Percentiles rank a stretch among this genome's conserved stretches.
Evolutionary conservation across 1,140 invertebrate genomes (phyloP).

Genomic region (Myzus persicae): DNA sequence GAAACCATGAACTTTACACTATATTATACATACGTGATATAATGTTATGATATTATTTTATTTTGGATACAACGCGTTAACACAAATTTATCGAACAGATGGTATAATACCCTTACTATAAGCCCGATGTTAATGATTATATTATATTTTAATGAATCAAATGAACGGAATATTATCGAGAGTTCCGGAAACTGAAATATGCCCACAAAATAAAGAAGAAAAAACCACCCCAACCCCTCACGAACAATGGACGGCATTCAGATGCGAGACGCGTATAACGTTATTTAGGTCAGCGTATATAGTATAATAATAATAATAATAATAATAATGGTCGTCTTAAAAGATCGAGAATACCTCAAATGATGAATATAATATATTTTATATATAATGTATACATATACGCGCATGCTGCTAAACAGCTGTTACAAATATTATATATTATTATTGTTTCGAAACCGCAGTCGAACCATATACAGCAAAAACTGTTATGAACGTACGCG

Average conservation of each 20-base stretch:
- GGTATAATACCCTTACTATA: background rate
- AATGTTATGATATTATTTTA: background rate
- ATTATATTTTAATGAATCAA: background rate
- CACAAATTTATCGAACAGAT: slow-evolving; percentile 4
- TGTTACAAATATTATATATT: slow-evolving; percentile 6
- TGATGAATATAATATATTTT: background rate
- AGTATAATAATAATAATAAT: background rate
- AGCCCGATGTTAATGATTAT: background rate
- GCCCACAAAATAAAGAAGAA: background rate
- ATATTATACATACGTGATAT: background rate
- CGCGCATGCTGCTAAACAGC: background rate
- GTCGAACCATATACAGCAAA: background rate
- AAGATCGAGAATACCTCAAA: background rate
- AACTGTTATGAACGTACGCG: background rate
- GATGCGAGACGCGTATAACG: background rate
- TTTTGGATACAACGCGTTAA: background rate
- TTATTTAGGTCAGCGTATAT: slow-evolving; percentile 22
- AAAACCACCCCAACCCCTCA: background rate
- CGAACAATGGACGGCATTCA: slow-evolving; percentile 4
- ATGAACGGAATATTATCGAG: background rate
- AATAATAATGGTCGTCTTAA: background rate
- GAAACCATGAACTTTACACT: background rate
- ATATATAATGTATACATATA: background rate
- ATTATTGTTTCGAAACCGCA: background rate
- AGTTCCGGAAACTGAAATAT: slow-evolving; percentile 26